phyloP scores from a whole-genome alignment of 2,888 invertebrate genomes.

The Crematogaster levior region DNA sequence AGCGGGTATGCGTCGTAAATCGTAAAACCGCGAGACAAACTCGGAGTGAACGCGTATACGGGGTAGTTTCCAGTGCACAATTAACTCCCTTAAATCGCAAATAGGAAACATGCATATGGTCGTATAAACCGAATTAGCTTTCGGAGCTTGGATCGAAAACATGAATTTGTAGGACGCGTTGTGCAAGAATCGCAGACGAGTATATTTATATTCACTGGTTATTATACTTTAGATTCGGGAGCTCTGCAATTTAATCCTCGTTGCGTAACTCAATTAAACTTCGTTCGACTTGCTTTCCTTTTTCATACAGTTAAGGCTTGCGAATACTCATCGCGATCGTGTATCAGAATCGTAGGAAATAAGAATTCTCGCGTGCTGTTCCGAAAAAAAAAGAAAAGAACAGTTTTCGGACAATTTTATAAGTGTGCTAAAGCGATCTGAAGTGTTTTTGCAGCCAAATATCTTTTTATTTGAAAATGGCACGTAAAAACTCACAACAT shows the following conservation, averaged over 20 bases:
- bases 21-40: constrained; percentile 13
- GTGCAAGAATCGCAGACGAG: not conserved
- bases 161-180: not conserved
- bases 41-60: not conserved
- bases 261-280: not conserved
- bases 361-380: too few species aligned
- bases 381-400: too few species aligned
- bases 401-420: too few species aligned
- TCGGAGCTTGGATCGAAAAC: not conserved
- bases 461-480: too few species aligned
- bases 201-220: not conserved
- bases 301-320: not conserved
- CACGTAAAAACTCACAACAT: too few species aligned
- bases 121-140: not conserved
- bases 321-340: too few species aligned
- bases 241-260: not conserved
- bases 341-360: too few species aligned
- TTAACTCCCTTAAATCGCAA: constrained; percentile 32
- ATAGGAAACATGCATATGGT: constrained; percentile 3
- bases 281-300: not conserved
- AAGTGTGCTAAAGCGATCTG: too few species aligned
- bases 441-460: too few species aligned
- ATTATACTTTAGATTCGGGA: not conserved
- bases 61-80: not conserved
- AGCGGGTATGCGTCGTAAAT: constrained; percentile 43